Base-by-base conservation (phyloP, 2,113 vertebrate genomes). In the Gambusia affinis region DNA sequence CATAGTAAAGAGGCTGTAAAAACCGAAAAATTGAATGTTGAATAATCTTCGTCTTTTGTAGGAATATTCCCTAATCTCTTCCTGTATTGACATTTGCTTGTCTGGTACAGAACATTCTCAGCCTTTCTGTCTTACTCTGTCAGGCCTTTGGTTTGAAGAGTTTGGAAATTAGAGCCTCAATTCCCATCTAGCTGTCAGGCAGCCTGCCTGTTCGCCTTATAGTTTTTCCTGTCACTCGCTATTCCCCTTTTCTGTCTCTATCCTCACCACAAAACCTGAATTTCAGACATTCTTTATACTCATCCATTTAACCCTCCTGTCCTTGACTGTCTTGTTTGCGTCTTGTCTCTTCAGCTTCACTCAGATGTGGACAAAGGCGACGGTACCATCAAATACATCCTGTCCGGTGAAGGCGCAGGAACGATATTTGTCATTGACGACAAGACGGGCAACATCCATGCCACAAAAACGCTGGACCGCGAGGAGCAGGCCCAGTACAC, bases 371-470 rank as follows among this genome's bases (percentile, higher is more conserved):
- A 99, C 91, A 95, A 95, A 37, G 98, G 98, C 61, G 90, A 96
- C 60, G 98, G 98, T 35, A 96, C 96, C 90, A 98, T 98, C 93
- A 98, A 97, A 93, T 99, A 99, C 89, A 99, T 99, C 92, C 97
- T 99, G 89, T 98, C 97, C 77, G 98, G 98, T 60, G 98, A 99
- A 88, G 98, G 98, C 39, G 98, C 98, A 0, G 98, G 98, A 68
- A 99, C 97, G 27, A 99, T 99, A 95, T 99, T 99, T 76, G 97
- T 99, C 79, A 99, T 99, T 22, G 98, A 99, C 73, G 98, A 99
- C 93, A 98, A 98, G 95, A 98, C 98, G 80, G 98, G 98, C 86
- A 99, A 99, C 92, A 99, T 99, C 91, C 98, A 99, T 3, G 98
- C 98, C 80, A 99, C 98, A 19, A 99, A 99, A 92, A 99, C 97